Conservation (phyloP, 53 echinoderm and acorn worm genomes). For the Temnopleurus reevesii region DNA sequence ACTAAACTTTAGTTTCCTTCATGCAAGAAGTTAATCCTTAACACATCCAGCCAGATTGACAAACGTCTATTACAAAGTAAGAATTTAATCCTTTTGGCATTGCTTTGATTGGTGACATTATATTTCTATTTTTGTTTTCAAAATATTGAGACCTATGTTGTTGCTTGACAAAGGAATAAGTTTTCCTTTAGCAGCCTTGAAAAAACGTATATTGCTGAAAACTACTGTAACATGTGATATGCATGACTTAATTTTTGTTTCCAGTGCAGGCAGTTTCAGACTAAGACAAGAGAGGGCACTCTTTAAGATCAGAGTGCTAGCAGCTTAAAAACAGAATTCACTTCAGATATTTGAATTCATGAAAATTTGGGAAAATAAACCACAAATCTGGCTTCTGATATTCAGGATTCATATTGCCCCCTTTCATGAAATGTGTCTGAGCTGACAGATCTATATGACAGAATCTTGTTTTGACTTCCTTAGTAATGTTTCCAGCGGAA, state of each 20-base stretch:
- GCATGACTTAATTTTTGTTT: too few relatives aligned
- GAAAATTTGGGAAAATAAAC: neutral
- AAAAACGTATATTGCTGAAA: neutral
- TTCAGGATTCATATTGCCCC: too few relatives aligned
- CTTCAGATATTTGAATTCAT: neutral
- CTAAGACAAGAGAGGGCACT: neutral
- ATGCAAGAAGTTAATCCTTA: neutral
- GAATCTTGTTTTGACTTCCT: neutral
- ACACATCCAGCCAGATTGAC: neutral
- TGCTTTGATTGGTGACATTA: neutral
- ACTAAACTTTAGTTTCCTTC: neutral
- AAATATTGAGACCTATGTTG: neutral
- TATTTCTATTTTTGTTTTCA: neutral
- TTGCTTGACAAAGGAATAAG: neutral
- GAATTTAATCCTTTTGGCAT: constrained; percentile 5
- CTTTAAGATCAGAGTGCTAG: neutral
- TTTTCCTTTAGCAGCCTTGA: neutral
- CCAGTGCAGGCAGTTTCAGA: neutral
- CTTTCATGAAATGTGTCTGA: too few relatives aligned
- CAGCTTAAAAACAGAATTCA: neutral
- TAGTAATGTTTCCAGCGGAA: constrained; percentile 46
- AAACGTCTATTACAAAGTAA: neutral
- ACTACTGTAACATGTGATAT: neutral
- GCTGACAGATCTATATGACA: neutral
- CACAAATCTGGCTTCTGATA: neutral